Base-by-base conservation (phyloP, 1,140 invertebrate genomes). In the Papilio polyxenes region DNA sequence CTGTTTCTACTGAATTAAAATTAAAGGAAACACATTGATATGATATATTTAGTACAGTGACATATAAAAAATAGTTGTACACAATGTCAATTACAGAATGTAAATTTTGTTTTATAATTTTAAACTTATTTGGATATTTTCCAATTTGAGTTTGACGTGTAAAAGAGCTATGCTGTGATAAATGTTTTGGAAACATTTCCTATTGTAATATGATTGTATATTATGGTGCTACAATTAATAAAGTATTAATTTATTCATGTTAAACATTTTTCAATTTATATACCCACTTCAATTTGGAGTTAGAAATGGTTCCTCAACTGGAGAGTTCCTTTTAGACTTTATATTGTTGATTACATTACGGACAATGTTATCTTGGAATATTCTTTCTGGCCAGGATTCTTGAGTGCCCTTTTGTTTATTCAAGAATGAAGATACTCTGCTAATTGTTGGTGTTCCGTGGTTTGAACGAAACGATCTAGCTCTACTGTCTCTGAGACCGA, bases 341-440 rank as follows among this genome's bases (percentile, higher is more conserved):
- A 93, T 82, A 80, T 88, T 94, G 53, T 83, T 91, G 8, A 93
- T 82, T 13, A 94, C 92, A 48, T 91, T 93, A 8, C 86, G 85
- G 9, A 93, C 88, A 17, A 94, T 84, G 0, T 91, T 89, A 40
- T 93, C 89, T 65, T 93, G 90, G 49, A 88, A 93, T 75, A 93
- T 90, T 81, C 83, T 89, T 56, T 94, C 92, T 1, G 92, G 89
- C 91, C 90, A 93, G 0, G 91, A 92, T 78, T 94, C 93, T 0
- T 89, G 87, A 0, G 90, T 90, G 31, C 44, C 83, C 76, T 75
- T 23, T 72, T 53, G 81, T 77, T 83, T 88, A 84, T 31, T 86
- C 69, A 17, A 59, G 20, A 88, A 85, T 74, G 81, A 86, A 5
- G 89, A 90, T 81, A 93, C 82, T 8, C 85, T 82, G 77, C 92